These are phyloP conservation scores for Aepyceros melampus DNA, from an alignment of 2,113 vertebrate genomes.

Conservation along the genomic window DNA sequence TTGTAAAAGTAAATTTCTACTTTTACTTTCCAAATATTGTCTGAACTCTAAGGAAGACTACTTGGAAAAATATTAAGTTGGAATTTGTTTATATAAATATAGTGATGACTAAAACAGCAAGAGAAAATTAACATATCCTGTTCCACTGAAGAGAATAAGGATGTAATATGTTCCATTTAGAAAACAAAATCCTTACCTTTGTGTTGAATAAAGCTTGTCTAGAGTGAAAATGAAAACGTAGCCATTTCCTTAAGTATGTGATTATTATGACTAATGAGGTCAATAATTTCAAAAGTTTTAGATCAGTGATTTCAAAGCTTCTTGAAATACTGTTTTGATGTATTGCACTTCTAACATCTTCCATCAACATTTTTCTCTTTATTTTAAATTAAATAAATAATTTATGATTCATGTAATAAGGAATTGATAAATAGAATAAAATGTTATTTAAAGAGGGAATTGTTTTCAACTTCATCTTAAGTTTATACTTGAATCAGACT, in stretches of 20 bases:
- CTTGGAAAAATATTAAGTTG: background rate
- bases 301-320: background rate
- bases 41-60: background rate
- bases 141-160: background rate
- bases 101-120: background rate
- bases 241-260: background rate
- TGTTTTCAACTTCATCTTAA: background rate
- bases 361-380: background rate
- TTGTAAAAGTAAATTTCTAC: background rate
- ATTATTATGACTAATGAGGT: background rate
- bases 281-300: background rate
- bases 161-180: background rate
- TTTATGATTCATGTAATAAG: background rate
- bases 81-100: background rate
- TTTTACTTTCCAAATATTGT: background rate
- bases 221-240: background rate
- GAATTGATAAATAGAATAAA: background rate
- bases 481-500: background rate
- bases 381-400: conserved; percentile 12
- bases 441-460: background rate
- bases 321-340: background rate
- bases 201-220: background rate
- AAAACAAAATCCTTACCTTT: background rate
- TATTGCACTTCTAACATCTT: background rate
- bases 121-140: background rate